Conservation (phyloP, 1,140 invertebrate species). For the Aphelenchoides avenae region DNA sequence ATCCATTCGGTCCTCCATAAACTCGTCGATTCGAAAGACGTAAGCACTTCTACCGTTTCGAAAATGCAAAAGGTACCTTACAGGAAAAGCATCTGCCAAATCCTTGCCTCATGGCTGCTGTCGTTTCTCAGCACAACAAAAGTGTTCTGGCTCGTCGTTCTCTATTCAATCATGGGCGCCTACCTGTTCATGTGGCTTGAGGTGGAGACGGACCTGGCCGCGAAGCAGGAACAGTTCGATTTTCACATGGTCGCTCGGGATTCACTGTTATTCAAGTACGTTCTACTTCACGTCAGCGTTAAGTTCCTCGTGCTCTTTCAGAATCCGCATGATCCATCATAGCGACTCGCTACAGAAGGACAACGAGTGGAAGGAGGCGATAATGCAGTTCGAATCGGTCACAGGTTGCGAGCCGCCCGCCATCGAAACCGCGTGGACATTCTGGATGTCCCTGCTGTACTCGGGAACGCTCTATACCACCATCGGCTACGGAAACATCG, state of each 20-base stretch:
- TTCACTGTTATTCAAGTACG: conserved; percentile 37
- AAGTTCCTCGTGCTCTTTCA: conserved; percentile 1
- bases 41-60: no score
- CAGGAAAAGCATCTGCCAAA: no score
- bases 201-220: conserved; percentile 35
- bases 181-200: conserved; percentile 35
- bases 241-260: conserved; percentile 37
- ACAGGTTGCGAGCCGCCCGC: conserved; percentile 29
- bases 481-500: conserved; percentile 41
- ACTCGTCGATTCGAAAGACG: no score
- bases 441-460: conserved; percentile 46
- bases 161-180: conserved; percentile 30
- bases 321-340: conserved; percentile 13
- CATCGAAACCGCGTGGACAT: conserved; percentile 43
- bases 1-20: no score
- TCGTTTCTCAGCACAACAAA: conserved; percentile 1
- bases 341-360: conserved; percentile 8
- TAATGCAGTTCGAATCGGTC: conserved; percentile 41
- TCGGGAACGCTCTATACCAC: conserved; percentile 45
- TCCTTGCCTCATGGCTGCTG: no score
- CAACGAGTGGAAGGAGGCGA: conserved; percentile 33
- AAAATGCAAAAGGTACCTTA: no score
- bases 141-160: conserved; percentile 26
- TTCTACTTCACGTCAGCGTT: conserved; percentile 2
- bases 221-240: conserved; percentile 36